Evolutionary conservation across 2,797 vertebrate species (phyloP).

Genomic region (Botia almorhae): DNA sequence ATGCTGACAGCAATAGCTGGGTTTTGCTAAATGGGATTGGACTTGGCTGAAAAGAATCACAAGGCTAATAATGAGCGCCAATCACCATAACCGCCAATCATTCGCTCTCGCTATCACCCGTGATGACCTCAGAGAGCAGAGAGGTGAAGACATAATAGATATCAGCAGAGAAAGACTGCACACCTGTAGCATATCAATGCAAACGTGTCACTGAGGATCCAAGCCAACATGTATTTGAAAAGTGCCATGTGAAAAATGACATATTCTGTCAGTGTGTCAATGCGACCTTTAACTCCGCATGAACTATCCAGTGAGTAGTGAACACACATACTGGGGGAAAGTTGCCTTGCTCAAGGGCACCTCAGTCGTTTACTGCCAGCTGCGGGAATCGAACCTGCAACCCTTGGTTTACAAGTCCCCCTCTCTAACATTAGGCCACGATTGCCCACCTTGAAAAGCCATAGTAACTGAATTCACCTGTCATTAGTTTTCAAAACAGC

Average conservation of each 20-base stretch:
- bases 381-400: too few species aligned
- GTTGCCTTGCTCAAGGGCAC: too few species aligned
- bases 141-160: not conserved
- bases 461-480: not conserved
- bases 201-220: not conserved
- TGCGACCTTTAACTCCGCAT: too few species aligned
- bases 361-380: too few species aligned
- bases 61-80: constrained; percentile 65
- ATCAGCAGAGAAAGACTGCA: not conserved
- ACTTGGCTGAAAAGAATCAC: constrained; percentile 60
- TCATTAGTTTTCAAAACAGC: not conserved
- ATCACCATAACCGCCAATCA: constrained; percentile 65
- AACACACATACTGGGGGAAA: too few species aligned
- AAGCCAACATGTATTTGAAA: not conserved
- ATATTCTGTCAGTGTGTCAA: too few species aligned
- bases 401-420: too few species aligned
- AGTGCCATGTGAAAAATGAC: not conserved
- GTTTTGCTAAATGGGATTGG: constrained; percentile 69
- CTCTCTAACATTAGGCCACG: too few species aligned
- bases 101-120: constrained; percentile 31
- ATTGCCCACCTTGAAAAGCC: not conserved
- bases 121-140: not conserved
- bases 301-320: too few species aligned
- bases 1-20: constrained; percentile 58
- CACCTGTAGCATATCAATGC: constrained; percentile 3